Conservation (phyloP, 1,140 invertebrate species). For the Octopus sinensis region DNA sequence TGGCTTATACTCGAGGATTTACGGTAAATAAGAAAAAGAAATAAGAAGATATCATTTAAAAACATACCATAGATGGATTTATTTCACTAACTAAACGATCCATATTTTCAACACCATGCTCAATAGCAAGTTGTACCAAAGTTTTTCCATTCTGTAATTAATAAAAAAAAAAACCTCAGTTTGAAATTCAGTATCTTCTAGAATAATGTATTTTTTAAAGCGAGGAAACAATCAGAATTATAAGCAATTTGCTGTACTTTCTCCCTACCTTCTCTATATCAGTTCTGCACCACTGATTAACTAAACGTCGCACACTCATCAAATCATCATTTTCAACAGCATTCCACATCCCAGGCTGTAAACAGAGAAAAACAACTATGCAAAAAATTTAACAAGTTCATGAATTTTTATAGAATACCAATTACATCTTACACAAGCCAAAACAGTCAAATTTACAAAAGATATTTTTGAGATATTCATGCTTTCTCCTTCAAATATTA, state of each 20-base stretch:
- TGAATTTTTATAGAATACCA: no score
- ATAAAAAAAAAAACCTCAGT: not conserved
- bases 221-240: not conserved
- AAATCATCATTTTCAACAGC: constrained; percentile 42
- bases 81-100: constrained; percentile 42
- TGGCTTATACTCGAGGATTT: no score
- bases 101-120: constrained; percentile 40
- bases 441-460: no score
- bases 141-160: constrained; percentile 36
- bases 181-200: not conserved
- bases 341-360: constrained; percentile 44
- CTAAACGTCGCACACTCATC: constrained; percentile 38
- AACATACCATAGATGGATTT: constrained; percentile 42
- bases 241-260: not conserved
- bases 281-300: constrained; percentile 44
- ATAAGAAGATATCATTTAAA: not conserved
- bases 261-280: constrained; percentile 35
- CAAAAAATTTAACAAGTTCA: no score
- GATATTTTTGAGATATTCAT: no score
- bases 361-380: constrained; percentile 5
- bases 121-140: constrained; percentile 37
- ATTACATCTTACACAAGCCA: no score
- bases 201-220: not conserved
- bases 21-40: no score
- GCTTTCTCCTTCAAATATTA: no score